Conservation (phyloP, 1,140 invertebrate species). For the Caenorhabditis elegans region DNA sequence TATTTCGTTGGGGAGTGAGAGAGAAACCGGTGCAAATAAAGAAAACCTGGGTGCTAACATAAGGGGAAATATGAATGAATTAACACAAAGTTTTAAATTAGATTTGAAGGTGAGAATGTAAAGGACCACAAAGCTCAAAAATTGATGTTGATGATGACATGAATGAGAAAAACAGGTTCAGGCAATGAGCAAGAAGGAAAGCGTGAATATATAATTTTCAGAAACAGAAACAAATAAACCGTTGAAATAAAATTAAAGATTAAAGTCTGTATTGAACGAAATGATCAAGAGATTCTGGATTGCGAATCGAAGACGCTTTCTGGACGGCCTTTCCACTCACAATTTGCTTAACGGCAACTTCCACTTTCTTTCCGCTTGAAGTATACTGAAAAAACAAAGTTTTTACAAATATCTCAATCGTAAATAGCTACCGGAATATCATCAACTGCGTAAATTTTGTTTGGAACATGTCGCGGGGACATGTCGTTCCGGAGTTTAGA, state of each 20-base stretch:
- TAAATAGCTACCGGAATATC: constrained; percentile 70
- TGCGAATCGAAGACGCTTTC: constrained; percentile 54
- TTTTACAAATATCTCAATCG: not conserved
- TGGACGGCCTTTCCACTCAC: constrained; percentile 67
- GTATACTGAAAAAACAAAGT: constrained; percentile 69
- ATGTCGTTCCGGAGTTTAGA: constrained; percentile 68
- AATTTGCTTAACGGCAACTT: constrained; percentile 71
- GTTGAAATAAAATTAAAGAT: too few relatives aligned
- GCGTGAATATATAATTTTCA: not conserved
- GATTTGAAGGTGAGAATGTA: not conserved
- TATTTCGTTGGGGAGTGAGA: too few relatives aligned
- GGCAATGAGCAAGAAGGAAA: too few relatives aligned
- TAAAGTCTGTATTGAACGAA: constrained; percentile 31
- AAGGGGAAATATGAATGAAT: not conserved
- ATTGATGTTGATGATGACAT: not conserved
- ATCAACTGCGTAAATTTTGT: constrained; percentile 68
- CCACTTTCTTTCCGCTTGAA: constrained; percentile 72
- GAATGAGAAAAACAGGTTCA: not conserved
- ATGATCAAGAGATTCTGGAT: constrained; percentile 53
- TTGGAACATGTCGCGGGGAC: constrained; percentile 71
- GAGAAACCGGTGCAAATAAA: not conserved
- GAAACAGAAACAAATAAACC: not conserved
- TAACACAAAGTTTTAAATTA: not conserved
- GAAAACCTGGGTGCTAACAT: not conserved
- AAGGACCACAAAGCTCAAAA: not conserved